These are phyloP conservation scores for Hoplias malabaricus DNA, from an alignment of 2,113 vertebrate genomes.

Conservation along the genomic window DNA sequence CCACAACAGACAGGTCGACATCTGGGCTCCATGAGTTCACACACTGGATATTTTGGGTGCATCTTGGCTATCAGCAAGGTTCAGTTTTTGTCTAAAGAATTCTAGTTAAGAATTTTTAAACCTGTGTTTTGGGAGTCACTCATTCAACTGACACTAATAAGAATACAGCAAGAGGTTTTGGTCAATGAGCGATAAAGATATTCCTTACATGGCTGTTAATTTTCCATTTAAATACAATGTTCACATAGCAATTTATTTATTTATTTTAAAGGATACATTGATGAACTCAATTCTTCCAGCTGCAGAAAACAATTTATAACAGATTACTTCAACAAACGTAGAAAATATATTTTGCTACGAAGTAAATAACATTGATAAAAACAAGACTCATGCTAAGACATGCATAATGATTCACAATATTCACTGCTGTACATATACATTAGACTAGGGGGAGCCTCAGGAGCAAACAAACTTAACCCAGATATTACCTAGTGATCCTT, in stretches of 20 bases:
- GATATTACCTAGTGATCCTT: too few species aligned
- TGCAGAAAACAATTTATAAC: too few species aligned
- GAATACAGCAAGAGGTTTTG: background rate
- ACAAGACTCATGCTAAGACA: too few species aligned
- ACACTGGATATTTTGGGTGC: constrained; percentile 79
- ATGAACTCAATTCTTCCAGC: constrained; percentile 98
- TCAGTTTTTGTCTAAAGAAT: constrained; percentile 88
- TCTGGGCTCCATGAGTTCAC: constrained; percentile 60
- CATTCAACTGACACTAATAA: background rate
- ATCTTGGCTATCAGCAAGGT: constrained; percentile 91
- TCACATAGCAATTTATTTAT: background rate
- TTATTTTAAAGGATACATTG: constrained; percentile 94
- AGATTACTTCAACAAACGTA: too few species aligned
- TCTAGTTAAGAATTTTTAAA: constrained; percentile 69
- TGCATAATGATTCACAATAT: too few species aligned
- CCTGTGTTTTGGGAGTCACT: background rate
- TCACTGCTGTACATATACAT: too few species aligned
- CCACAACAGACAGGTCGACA: background rate
- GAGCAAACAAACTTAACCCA: too few species aligned
- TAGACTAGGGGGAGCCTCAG: too few species aligned
- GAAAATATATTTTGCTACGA: too few species aligned
- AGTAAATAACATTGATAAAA: too few species aligned
- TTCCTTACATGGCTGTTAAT: background rate
- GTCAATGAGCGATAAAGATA: background rate
- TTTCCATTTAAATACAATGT: background rate